A percentile compares a stretch with the other conserved stretches of the same genome.
phyloP scores from a whole-genome alignment of 1,140 invertebrate species.

The Temnothorax curvispinosus region DNA sequence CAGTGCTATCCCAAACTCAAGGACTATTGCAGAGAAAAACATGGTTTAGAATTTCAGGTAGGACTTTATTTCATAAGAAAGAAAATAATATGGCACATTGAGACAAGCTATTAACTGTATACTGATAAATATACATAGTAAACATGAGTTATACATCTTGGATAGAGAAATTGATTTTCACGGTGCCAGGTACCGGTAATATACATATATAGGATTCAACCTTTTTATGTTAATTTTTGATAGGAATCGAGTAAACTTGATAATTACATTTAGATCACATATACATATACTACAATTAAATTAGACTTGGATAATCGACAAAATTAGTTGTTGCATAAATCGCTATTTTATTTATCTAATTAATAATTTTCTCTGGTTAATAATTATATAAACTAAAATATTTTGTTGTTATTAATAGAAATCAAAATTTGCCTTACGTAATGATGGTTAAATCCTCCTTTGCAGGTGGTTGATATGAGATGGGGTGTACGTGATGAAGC shows the following conservation, averaged over 20 bases:
- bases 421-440: conserved; percentile 5
- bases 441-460: conserved; percentile 24
- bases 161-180: conserved; percentile 72
- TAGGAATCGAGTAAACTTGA: background rate
- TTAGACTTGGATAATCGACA: background rate
- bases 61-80: conserved; percentile 38
- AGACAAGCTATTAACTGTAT: background rate
- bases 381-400: background rate
- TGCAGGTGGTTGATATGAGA: conserved; percentile 98
- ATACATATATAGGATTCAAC: conserved; percentile 5
- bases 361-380: background rate
- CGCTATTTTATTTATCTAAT: conserved; percentile 11
- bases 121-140: conserved; percentile 1
- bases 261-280: background rate
- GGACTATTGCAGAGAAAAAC: conserved; percentile 98
- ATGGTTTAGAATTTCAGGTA: conserved; percentile 99
- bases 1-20: conserved; percentile 99
- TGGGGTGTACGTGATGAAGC: conserved; percentile 99
- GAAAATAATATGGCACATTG: background rate
- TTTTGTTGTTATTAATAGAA: background rate
- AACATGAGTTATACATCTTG: conserved; percentile 48
- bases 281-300: background rate
- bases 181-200: conserved; percentile 67
- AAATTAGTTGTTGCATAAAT: background rate
- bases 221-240: conserved; percentile 19